These are phyloP conservation scores for Nansenia antarctica DNA, from an alignment of 2,113 vertebrate species.

Conservation along the genomic window DNA sequence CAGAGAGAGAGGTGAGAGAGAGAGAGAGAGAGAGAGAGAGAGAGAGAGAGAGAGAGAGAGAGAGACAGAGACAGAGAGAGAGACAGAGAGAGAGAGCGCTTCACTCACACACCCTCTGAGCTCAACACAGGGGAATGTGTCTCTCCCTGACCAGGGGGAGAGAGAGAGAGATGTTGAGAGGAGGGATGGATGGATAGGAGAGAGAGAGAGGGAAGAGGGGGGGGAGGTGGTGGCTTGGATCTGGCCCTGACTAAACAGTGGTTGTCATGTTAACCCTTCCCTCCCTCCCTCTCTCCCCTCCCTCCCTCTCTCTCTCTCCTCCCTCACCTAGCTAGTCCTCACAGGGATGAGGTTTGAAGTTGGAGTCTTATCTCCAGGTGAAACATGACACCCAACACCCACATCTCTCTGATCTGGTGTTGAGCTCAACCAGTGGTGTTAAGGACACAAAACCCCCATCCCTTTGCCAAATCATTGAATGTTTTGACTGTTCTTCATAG, in stretches of 20 bases:
- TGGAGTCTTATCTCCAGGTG: conserved; percentile 43
- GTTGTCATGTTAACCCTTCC: conserved; percentile 39
- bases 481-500: neutral
- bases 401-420: neutral
- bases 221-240: conserved; percentile 58
- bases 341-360: conserved; percentile 30
- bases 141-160: conserved; percentile 39
- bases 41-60: too few relatives aligned
- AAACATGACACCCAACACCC: neutral
- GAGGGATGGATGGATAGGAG: conserved; percentile 9
- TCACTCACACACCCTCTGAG: conserved; percentile 34
- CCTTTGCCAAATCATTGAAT: neutral
- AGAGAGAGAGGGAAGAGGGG: conserved; percentile 46
- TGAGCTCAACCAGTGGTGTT: neutral
- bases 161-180: conserved; percentile 33
- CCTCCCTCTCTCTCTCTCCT: neutral
- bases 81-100: too few relatives aligned
- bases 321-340: conserved; percentile 14
- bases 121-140: conserved; percentile 58
- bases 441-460: neutral
- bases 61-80: too few relatives aligned
- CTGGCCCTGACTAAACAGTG: conserved; percentile 64
- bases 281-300: conserved; percentile 5
- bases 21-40: too few relatives aligned
- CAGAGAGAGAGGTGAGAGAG: too few relatives aligned